A percentile compares a stretch with the other conserved stretches of the same genome.
Conservation (phyloP, 2,888 invertebrate species). For the Oligia latruncula region DNA sequence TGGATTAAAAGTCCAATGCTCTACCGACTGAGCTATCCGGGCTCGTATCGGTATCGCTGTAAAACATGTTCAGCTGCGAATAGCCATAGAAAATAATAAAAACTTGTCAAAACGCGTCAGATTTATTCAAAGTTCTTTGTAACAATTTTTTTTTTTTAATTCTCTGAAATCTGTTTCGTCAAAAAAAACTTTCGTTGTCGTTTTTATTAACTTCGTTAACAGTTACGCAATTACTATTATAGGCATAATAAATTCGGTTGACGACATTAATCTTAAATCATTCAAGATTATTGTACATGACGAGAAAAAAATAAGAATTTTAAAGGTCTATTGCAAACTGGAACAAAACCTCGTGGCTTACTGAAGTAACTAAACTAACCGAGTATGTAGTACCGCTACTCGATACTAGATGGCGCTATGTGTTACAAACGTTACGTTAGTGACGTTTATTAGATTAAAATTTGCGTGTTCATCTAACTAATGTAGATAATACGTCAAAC, state of each 20-base stretch:
- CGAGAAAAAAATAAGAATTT: not conserved
- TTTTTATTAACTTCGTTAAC: not conserved
- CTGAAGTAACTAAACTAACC: not conserved
- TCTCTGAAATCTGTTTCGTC: not conserved
- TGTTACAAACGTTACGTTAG: conserved; percentile 11
- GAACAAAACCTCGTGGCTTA: not conserved
- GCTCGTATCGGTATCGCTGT: conserved; percentile 62
- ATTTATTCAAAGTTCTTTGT: not conserved
- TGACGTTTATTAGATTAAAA: conserved; percentile 32
- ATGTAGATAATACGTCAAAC: conserved; percentile 27
- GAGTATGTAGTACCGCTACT: conserved; percentile 73
- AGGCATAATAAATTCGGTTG: not conserved
- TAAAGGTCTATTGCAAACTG: not conserved
- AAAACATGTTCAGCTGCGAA: conserved; percentile 45
- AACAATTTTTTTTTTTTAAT: not conserved
- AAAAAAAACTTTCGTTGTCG: too few relatives aligned
- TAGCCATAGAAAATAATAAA: not conserved
- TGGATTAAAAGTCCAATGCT: conserved; percentile 91
- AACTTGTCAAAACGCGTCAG: not conserved
- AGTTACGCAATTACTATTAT: not conserved
- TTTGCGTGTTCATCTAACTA: conserved; percentile 43
- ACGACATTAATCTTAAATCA: not conserved
- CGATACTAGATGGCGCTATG: conserved; percentile 81
- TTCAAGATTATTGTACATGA: not conserved
- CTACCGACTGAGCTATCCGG: conserved; percentile 91